A percentile compares a stretch with the other conserved stretches of the same genome.
These are phyloP conservation scores for Synanthedon tipuliformis DNA, from an alignment of 2,888 invertebrate species.

Conservation along the genomic window DNA sequence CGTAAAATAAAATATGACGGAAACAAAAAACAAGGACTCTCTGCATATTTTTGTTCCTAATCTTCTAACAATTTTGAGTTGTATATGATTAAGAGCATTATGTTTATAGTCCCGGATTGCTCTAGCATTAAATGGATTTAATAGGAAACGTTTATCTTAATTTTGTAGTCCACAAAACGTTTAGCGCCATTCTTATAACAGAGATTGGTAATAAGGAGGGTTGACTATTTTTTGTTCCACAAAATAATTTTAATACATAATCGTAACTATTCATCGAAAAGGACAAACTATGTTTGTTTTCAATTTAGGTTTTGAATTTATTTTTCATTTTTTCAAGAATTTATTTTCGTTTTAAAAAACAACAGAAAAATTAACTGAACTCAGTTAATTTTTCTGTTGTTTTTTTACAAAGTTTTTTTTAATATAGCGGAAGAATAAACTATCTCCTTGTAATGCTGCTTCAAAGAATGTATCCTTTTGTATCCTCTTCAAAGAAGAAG, in stretches of 20 bases:
- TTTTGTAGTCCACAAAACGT: slow-evolving; percentile 55
- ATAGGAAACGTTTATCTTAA: slow-evolving; percentile 64
- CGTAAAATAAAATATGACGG: too few relatives aligned
- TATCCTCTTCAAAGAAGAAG: too few relatives aligned
- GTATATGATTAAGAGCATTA: slow-evolving; percentile 59
- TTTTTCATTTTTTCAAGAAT: too few relatives aligned
- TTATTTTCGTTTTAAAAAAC: too few relatives aligned
- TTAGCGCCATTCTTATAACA: slow-evolving; percentile 35
- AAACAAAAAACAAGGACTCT: too few relatives aligned
- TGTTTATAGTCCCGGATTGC: slow-evolving; percentile 59
- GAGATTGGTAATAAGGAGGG: background rate
- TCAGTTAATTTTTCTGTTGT: too few relatives aligned
- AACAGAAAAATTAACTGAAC: too few relatives aligned
- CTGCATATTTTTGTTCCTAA: slow-evolving; percentile 13
- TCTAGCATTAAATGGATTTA: slow-evolving; percentile 58
- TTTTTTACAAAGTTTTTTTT: too few relatives aligned
- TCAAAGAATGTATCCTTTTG: too few relatives aligned
- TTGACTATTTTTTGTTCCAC: background rate
- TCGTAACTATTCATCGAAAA: background rate
- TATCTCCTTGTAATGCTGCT: too few relatives aligned
- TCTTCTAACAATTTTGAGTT: slow-evolving; percentile 28
- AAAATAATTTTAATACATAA: background rate
- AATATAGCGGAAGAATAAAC: too few relatives aligned
- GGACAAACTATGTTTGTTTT: background rate
- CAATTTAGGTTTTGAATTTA: too few relatives aligned